Conservation (phyloP, 2,888 invertebrate genomes). For the Machimus atricapillus region DNA sequence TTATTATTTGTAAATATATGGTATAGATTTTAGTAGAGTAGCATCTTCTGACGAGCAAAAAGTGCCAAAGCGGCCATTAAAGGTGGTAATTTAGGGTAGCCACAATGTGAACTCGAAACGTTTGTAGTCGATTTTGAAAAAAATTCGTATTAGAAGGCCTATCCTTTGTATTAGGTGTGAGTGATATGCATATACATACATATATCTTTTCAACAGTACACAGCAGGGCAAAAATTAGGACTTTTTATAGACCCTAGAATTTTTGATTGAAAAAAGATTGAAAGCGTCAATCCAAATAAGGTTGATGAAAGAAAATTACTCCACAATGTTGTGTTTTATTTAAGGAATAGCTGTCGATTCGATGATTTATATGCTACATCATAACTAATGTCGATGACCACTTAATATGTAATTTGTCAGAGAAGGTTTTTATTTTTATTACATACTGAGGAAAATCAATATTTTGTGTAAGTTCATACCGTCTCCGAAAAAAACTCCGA, state of each 20-base stretch:
- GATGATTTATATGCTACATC: not conserved
- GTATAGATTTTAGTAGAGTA: not conserved
- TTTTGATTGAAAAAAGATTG: not conserved
- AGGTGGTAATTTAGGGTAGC: not conserved
- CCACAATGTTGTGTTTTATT: not conserved
- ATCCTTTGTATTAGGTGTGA: not conserved
- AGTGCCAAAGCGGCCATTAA: not conserved
- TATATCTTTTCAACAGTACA: not conserved
- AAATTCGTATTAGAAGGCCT: not conserved
- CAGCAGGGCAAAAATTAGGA: not conserved
- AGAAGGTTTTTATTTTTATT: not conserved
- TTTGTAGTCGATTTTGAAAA: not conserved
- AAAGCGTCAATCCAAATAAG: not conserved
- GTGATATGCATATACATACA: not conserved
- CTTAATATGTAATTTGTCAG: not conserved
- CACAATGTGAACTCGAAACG: not conserved
- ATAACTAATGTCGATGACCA: not conserved
- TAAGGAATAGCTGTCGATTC: not conserved
- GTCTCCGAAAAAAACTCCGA: slow-evolving; percentile 76
- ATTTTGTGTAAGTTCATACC: slow-evolving; percentile 63
- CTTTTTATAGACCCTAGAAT: not conserved
- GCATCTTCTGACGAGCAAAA: not conserved
- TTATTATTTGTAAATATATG: too few relatives aligned
- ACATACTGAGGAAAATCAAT: not conserved
- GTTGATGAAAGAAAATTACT: not conserved